A percentile compares a stretch with the other conserved stretches of the same genome.
Evolutionary conservation across 2,113 vertebrate species (phyloP).

Genomic region (Axis porcinus): DNA sequence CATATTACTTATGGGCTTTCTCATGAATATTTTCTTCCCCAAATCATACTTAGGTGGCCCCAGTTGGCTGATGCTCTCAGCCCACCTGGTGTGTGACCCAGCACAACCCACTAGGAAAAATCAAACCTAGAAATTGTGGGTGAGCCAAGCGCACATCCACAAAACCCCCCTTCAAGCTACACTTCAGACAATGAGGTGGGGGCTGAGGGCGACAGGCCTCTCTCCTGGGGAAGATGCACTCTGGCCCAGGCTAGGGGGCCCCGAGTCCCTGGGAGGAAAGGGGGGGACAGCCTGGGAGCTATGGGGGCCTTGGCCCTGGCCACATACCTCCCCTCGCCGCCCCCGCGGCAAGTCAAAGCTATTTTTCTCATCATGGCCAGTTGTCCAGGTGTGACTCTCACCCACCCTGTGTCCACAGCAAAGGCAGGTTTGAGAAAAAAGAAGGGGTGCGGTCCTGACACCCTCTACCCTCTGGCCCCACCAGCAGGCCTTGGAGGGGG

Average conservation of each 20-base stretch:
- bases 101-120: neutral
- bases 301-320: neutral
- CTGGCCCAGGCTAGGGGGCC: neutral
- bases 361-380: neutral
- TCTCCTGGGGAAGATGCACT: neutral
- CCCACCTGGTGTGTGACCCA: neutral
- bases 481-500: neutral
- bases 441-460: neutral
- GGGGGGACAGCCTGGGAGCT: neutral
- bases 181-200: neutral
- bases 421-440: neutral
- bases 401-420: neutral
- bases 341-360: neutral
- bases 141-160: neutral
- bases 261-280: neutral
- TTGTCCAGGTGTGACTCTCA: neutral
- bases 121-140: neutral
- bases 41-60: neutral
- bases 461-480: neutral
- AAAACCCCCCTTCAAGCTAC: neutral
- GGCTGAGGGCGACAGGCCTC: neutral
- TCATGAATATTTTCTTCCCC: neutral
- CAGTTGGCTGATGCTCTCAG: neutral
- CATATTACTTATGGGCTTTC: neutral
- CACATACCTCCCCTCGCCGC: rapidly evolving